Evolutionary conservation across 2,797 vertebrate genomes (phyloP), one percentile per base, ranked within the genome.

Genomic region (Balearica regulorum): DNA sequence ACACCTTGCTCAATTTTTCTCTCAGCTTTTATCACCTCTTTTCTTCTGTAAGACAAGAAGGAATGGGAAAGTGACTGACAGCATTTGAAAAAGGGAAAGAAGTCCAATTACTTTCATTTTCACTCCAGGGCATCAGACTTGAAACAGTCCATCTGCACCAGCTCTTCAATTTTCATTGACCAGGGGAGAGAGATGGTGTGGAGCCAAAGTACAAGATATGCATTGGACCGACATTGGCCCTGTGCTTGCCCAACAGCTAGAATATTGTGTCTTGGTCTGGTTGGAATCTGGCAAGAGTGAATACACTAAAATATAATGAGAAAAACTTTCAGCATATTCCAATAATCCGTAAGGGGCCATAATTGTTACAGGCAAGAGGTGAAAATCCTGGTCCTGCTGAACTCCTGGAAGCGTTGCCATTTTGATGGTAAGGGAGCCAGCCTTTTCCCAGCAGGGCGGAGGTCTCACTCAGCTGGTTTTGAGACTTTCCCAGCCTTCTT

Each of bases 361-460:
- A 66, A 46, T 29, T 4, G 2, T 37, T 58, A 14, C 26, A 78
- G 84, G 31, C 3, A 2, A 31, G 57, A 58, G 13, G 11, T 13
- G 14, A 81, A 55, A 35, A 31, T 28, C 20, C 28, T 10, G 10
- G 16, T 2, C 1, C 31, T 71, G 48, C 48, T n/a, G 43, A 72
- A 31, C 16, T 22, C 24, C 33, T 26, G 46, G 21, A 58, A 69
- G 66, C 1, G 0, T 11, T 48, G 68, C 21, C 7, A 0, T 25
- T 79, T 31, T 68, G 10, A 24, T 58, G 29, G n/a, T 14, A 22
- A 53, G n/a, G 18, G 19, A 91, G 26, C 1, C 73, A 68, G 35
- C 24, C 18, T 79, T 44, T 22, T 37, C 53, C 26, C 57, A 46
- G 78, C 21, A 72, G 66, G 58, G 31, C 49, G 79, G 53, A 54